Base-by-base conservation (phyloP, 2,888 invertebrate genomes). In the Epistrophe grossulariae region DNA sequence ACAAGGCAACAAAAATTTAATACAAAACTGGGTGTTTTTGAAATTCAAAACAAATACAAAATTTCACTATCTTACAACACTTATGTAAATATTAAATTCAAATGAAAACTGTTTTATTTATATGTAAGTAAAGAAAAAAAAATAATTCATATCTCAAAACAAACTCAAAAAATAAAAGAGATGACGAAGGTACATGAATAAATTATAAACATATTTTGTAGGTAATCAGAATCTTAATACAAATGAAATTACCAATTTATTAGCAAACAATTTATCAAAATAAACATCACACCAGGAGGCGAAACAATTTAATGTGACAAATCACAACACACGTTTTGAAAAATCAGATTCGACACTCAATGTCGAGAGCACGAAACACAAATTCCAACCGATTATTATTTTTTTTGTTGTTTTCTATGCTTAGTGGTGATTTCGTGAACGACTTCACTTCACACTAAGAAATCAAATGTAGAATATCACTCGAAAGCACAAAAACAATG, bases 171-270 rank as follows among this genome's bases (percentile, higher is more conserved):
- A 57, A 0, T 59, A 3, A 28, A 35, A 1, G 4, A 31, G 9
- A 28, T 70, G 70, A 55, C 40, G 70, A 24, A 1, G 3, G 24
- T 24, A 24, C 24, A 24, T 31, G 31, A 0, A 7, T 70, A 40
- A n/a, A 70, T 55, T 43, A 19, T 4, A 13, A 40, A 40, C 4
- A 52, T 15, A 15, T 38, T 68, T 24, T 31, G 9, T 19, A 24
- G 48, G 15, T 48, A 38, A 70, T 43, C 55, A 66, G 3, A n/a
- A 24, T 24, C 24, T 24, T 31, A 48, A 48, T 43, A 7, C n/a
- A n/a, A n/a, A n/a, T 70, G 8, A 40, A 55, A 40, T 70, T 70
- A 70, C 70, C 70, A 55, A 70, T 70, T 55, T 55, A 70, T 15
- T 55, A 70, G 70, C 52, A 70, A 70, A 70, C 38, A 40, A 60